Evolutionary conservation across 1,140 invertebrate genomes (phyloP), one percentile per base, ranked within the genome.

Genomic region (Ditylenchus dipsaci): DNA sequence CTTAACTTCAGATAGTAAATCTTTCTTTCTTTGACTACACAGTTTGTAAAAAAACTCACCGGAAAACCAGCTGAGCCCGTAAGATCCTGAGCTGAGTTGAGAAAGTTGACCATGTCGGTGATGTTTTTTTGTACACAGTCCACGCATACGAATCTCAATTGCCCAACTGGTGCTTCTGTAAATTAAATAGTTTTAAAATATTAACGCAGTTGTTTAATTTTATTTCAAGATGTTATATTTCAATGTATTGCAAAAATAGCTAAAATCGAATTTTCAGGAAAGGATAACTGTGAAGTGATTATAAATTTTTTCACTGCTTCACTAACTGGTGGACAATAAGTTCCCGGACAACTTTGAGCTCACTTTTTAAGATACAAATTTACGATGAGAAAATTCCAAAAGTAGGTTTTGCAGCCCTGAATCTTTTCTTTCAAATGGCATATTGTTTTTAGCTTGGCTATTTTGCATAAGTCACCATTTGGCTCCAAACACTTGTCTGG

Each of bases 71-170:
- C 74, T 29, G 57, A 70, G 21, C 75, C 58, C 19, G 80, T 82
- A 19, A 79, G 56, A 67, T 82, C 80, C 38, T 83, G 80, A 29
- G 80, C 80, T 13, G 79, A 78, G 43, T 79, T 82, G 21, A 82
- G 79, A 23, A 76, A 68, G 63, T 83, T 69, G 29, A 80, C 70
- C 67, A 82, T 81, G 67, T 82, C 80, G 11, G 80, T 82, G 26
- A 82, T 79, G 65, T 82, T 82, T 47, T 71, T 77, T 58, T 80
- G 74, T 30, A 67, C 15, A 62, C 80, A 82, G 45, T 82, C 80
- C 26, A 80, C 68, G 60, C 80, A 82, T 13, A 82, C 65, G 62
- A 82, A 82, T 57, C 80, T 68, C n/a, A 82, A 65, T 58, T 83
- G 80, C 27, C 67, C 76, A 26, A 83, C 80, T 59, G 80, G 80